Percentiles rank a stretch among this genome's conserved stretches.
Conservation (phyloP, 2,113 vertebrate genomes). For the Pontoporia blainvillei region DNA sequence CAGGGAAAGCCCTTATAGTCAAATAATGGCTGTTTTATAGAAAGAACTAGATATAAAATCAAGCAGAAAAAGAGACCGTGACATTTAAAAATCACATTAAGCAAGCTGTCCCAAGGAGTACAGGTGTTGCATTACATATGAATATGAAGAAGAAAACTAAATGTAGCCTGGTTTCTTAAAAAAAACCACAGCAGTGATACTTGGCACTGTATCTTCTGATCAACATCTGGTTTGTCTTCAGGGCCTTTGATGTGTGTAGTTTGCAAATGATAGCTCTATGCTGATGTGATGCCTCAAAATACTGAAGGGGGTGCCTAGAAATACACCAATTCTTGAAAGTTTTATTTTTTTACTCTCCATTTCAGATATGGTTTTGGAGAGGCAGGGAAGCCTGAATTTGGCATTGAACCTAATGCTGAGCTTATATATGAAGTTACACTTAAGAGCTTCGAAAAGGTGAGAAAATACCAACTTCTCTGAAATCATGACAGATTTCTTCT, state of each 20-base stretch:
- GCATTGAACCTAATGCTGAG: slow-evolving; percentile 89
- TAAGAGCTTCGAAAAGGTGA: slow-evolving; percentile 95
- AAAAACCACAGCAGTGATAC: not conserved
- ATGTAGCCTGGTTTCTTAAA: not conserved
- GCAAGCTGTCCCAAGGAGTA: not conserved
- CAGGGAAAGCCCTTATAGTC: not conserved
- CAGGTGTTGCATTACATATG: not conserved
- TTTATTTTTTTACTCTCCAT: slow-evolving; percentile 49
- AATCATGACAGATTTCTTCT: not conserved
- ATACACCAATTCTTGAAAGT: not conserved
- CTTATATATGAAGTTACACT: slow-evolving; percentile 93
- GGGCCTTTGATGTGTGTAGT: not conserved
- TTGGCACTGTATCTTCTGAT: not conserved
- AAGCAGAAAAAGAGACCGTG: not conserved
- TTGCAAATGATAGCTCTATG: not conserved
- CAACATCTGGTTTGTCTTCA: slow-evolving; percentile 19
- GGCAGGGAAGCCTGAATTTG: slow-evolving; percentile 88
- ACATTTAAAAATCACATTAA: not conserved
- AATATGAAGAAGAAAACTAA: not conserved
- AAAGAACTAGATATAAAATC: not conserved
- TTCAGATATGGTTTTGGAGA: slow-evolving; percentile 93
- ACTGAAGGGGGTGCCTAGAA: slow-evolving; percentile 10
- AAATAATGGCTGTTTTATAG: not conserved
- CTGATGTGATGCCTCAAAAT: not conserved
- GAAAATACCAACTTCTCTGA: slow-evolving; percentile 33